Evolutionary conservation across 2,797 vertebrate genomes (phyloP), one percentile per base, ranked within the genome.

Genomic region (Typhlichthys subterraneus): DNA sequence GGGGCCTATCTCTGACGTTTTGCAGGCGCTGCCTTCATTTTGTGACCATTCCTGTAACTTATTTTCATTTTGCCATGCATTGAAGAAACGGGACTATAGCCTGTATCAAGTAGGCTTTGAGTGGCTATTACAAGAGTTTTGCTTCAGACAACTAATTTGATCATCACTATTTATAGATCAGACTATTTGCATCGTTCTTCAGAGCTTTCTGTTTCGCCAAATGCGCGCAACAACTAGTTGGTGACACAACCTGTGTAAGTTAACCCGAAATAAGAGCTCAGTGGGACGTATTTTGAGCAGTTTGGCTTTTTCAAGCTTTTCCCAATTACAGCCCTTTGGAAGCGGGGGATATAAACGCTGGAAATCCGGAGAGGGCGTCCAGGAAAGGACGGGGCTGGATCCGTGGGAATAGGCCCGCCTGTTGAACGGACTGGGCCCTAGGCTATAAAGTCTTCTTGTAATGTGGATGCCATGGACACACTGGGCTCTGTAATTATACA

Each of bases 381-480:
- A 93, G 93, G 93, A 93, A 93, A 94, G 90, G 84, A 93, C 92
- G 93, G 84, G 91, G 93, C 89, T 92, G 88, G 75, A 86, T 92
- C 83, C 60, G 72, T 91, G 90, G 89, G 87, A 90, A 91, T 64
- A 92, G 92, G 93, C 92, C 92, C 80, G 85, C 65, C 81, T 83
- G 87, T 87, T 61, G 60, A 61, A 71, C 69, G 63, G 47, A 45
- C 51, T 57, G 45, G 15, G 52, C 33, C n/a, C 17, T 7, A 12
- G 10, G 29, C 70, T 38, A 45, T 60, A 65, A 61, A 58, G 63
- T 63, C 82, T 83, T 84, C 81, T 80, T 69, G 19, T 71, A 71
- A 66, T 81, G 70, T 62, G 85, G 77, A 71, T 79, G 56, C 67
- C 72, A 52, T 56, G 79, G 75, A 79, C 71, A 62, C 73, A 80